phyloP scores from a whole-genome alignment of 2,797 vertebrate genomes.

The Cryptoblepharus egeriae region DNA sequence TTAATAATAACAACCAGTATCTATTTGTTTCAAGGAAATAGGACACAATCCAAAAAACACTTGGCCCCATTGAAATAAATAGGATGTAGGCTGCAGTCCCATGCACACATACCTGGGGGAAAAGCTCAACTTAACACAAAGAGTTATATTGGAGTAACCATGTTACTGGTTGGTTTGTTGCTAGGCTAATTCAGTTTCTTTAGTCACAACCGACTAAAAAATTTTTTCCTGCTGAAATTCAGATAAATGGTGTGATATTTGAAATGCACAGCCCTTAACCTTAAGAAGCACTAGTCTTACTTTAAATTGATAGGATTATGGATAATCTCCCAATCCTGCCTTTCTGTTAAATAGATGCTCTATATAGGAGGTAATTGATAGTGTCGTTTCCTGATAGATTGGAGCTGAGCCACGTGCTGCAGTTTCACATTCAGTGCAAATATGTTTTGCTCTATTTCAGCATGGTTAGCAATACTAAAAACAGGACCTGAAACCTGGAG shows the following conservation, averaged over 20 bases:
- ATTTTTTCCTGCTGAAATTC: not conserved
- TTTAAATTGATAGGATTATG: not conserved
- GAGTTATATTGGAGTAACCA: too few species aligned
- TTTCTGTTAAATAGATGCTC: conserved; percentile 32
- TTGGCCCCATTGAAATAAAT: not conserved
- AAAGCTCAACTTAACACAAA: too few species aligned
- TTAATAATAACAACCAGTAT: too few species aligned
- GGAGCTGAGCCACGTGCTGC: conserved; percentile 33
- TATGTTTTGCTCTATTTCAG: conserved; percentile 16
- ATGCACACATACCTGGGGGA: too few species aligned
- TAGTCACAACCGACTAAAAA: not conserved
- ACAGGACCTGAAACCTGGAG: not conserved
- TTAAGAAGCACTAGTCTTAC: not conserved
- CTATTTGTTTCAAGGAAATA: not conserved
- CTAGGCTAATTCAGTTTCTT: not conserved
- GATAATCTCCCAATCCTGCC: not conserved
- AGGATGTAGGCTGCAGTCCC: not conserved
- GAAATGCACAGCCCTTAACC: not conserved
- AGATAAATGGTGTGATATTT: not conserved
- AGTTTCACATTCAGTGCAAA: not conserved
- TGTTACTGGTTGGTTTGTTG: not conserved
- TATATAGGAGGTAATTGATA: conserved; percentile 26
- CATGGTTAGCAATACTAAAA: not conserved
- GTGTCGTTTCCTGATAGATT: conserved; percentile 3
- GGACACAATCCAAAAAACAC: not conserved